Percentiles rank a stretch among this genome's conserved stretches.
Evolutionary conservation across 2,113 vertebrate genomes (phyloP).

Genomic region (Dolichallabes microphthalmus): DNA sequence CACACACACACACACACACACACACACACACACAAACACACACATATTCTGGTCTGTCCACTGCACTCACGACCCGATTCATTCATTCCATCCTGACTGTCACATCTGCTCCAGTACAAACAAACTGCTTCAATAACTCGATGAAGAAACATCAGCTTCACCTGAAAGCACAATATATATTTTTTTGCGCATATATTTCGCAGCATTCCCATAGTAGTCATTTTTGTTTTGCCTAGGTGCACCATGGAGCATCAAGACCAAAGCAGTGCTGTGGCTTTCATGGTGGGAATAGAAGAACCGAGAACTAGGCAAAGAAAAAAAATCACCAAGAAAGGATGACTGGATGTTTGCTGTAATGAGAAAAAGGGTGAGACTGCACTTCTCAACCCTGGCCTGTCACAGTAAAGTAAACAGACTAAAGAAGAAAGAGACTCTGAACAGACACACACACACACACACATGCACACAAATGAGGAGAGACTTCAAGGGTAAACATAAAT

Average conservation of each 20-base stretch:
- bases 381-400: not conserved
- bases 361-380: constrained; percentile 31
- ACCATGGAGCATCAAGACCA: constrained; percentile 5
- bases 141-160: not conserved
- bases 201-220: not conserved
- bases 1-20: not conserved
- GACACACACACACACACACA: not conserved
- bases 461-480: not conserved
- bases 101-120: not conserved
- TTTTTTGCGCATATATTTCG: not conserved
- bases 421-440: not conserved
- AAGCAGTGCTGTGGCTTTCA: not conserved
- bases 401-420: constrained; percentile 24
- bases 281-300: not conserved
- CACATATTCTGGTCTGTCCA: not conserved
- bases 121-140: not conserved
- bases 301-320: constrained; percentile 18
- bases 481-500: constrained; percentile 14
- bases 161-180: not conserved
- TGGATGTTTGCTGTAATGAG: constrained; percentile 15
- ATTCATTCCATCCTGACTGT: not conserved
- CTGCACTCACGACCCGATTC: not conserved
- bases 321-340: constrained; percentile 28
- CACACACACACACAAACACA: not conserved
- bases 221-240: constrained; percentile 8